Evolutionary conservation across 2,888 invertebrate species (phyloP), one percentile per base, ranked within the genome.

Genomic region (Autographa gamma): DNA sequence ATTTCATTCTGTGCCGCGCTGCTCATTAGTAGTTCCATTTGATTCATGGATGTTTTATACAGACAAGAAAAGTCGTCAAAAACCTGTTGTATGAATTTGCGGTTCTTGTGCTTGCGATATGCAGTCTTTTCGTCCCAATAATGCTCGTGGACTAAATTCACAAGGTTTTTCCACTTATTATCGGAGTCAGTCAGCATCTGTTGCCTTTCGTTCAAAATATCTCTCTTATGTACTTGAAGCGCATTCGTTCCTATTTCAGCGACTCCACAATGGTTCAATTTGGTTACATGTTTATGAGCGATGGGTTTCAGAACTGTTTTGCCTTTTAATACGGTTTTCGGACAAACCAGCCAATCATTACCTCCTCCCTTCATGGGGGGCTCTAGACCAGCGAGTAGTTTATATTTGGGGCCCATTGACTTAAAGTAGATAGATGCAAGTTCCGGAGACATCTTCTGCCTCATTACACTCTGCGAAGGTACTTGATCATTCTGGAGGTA

Each of bases 341-440:
- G 94, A 11, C 93, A 91, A 48, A 91, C 81, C 75, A 85, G 92
- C 94, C 94, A 94, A 68, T 93, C 91, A 69, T 69, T 88, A 0
- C 94, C 94, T 0, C 92, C 93, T 9, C 94, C 94, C 76, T 90
- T 90, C 86, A 94, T 80, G 0, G 89, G 88, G 0, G 94, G 94
- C 73, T 93, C 92, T 0, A 95, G 79, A 0, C 94, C 94, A 2
- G 93, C 93, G 0, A 94, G 86, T 1, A 90, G 84, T 77, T 93
- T 94, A 0, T 92, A 81, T 68, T 91, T 91, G 0, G 86, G 84
- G 13, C 82, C 85, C 93, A 95, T 93, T 0, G 91, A 91, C 70
- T 93, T 93, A 77, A 94, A 95, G 75, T 92, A 93, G 52, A 95
- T 90, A 18, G 88, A 84, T 0, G 94, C 94, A 2, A 94, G 86